phyloP scores from a whole-genome alignment of 1,140 invertebrate species.

The Scaptodrosophila lebanonensis region DNA sequence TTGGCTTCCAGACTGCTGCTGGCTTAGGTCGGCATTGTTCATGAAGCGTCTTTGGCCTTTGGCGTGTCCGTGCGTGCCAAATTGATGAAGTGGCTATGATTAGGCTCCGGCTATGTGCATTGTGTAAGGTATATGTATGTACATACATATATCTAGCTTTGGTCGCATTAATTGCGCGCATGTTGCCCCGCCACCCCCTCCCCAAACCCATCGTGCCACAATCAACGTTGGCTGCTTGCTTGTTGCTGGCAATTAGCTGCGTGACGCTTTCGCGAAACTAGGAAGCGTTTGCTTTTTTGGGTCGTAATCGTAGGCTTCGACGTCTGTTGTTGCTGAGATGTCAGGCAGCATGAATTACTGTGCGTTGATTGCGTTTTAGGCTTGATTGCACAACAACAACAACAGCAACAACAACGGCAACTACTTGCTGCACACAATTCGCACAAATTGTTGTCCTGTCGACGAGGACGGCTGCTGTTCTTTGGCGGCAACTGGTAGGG shows the following conservation, averaged over 20 bases:
- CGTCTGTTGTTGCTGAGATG: too few relatives aligned
- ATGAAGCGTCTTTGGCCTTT: not conserved
- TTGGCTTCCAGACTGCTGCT: too few relatives aligned
- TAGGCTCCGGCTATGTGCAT: constrained; percentile 18
- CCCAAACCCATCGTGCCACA: not conserved
- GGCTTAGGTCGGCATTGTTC: too few relatives aligned
- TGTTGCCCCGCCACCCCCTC: constrained; percentile 31
- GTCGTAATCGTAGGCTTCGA: too few relatives aligned
- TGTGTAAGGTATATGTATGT: too few relatives aligned
- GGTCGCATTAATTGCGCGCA: constrained; percentile 61
- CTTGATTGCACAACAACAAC: constrained; percentile 42
- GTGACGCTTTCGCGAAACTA: constrained; percentile 35
- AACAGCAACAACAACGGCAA: constrained; percentile 23
- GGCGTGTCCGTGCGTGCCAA: constrained; percentile 37
- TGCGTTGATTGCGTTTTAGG: constrained; percentile 74
- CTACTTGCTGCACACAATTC: constrained; percentile 14
- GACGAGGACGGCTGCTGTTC: constrained; percentile 41
- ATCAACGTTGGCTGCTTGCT: too few relatives aligned
- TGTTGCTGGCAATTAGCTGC: constrained; percentile 53
- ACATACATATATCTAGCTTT: too few relatives aligned
- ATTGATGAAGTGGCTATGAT: constrained; percentile 45
- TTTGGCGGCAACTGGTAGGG: constrained; percentile 41
- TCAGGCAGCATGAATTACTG: constrained; percentile 64
- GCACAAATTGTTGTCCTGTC: constrained; percentile 54
- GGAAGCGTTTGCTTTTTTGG: constrained; percentile 18